These are phyloP conservation scores for Musca domestica DNA, from an alignment of 1,140 invertebrate genomes.

Conservation along the genomic window DNA sequence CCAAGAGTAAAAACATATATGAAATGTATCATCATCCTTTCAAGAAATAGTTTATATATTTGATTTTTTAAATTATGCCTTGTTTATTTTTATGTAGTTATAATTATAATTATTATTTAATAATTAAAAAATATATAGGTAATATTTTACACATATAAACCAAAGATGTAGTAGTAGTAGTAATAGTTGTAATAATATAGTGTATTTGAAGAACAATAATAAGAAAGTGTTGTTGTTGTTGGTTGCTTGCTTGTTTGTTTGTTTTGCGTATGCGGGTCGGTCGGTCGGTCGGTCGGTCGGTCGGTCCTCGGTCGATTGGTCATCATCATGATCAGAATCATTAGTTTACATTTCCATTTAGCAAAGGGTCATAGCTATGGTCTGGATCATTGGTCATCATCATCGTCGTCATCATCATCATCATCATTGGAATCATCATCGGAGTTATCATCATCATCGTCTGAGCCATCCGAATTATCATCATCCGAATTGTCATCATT, in stretches of 20 bases:
- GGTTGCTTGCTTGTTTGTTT: no score
- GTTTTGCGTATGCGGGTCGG: no score
- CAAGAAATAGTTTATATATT: conserved; percentile 16
- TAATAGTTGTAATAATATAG: conserved; percentile 36
- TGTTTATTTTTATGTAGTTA: conserved; percentile 20
- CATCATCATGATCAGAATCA: background rate
- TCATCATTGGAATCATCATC: conserved; percentile 37
- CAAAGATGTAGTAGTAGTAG: conserved; percentile 22
- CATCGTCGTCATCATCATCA: conserved; percentile 25
- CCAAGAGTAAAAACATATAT: no score
- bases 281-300: no score
- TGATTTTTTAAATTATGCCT: conserved; percentile 43
- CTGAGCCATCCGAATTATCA: conserved; percentile 35
- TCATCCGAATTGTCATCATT: conserved; percentile 31
- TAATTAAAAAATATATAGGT: conserved; percentile 18
- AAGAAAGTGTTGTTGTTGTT: conserved; percentile 27
- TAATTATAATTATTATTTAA: conserved; percentile 18
- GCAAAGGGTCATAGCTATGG: conserved; percentile 15
- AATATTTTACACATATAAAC: conserved; percentile 18
- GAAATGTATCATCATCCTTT: background rate
- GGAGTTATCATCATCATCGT: conserved; percentile 36
- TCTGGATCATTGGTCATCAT: conserved; percentile 22
- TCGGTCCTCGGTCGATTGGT: background rate
- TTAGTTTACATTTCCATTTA: background rate
- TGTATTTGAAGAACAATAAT: conserved; percentile 31